phyloP scores from a whole-genome alignment of 2,888 invertebrate species.

The Melolontha melolontha region DNA sequence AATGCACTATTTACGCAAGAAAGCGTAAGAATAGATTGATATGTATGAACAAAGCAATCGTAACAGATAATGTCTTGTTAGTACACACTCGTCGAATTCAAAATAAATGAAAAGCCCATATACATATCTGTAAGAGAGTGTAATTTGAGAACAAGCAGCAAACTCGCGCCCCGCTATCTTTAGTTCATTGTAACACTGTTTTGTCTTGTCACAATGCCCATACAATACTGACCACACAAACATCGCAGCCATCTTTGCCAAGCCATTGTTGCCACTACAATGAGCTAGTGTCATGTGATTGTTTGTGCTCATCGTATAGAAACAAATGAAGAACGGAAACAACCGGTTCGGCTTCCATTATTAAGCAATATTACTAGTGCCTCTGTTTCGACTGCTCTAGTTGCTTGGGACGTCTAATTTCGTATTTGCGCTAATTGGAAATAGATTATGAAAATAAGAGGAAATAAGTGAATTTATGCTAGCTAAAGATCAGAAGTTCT shows the following conservation, averaged over 20 bases:
- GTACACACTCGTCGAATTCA: slow-evolving; percentile 30
- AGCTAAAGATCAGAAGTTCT: too few species aligned
- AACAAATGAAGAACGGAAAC: slow-evolving; percentile 63
- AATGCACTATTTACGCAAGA: slow-evolving; percentile 8
- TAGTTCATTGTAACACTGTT: slow-evolving; percentile 58
- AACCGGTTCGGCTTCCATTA: slow-evolving; percentile 61
- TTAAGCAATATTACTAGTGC: slow-evolving; percentile 55
- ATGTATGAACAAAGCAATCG: slow-evolving; percentile 24
- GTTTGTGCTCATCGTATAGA: slow-evolving; percentile 61
- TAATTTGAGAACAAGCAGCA: slow-evolving; percentile 54
- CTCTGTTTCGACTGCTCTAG: slow-evolving; percentile 47
- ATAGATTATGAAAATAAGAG: slow-evolving; percentile 56
- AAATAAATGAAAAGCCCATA: slow-evolving; percentile 45
- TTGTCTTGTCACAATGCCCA: slow-evolving; percentile 59
- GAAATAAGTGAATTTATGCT: neutral
- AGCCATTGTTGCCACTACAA: slow-evolving; percentile 60
- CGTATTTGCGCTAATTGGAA: slow-evolving; percentile 59
- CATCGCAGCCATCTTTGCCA: slow-evolving; percentile 59
- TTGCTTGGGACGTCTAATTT: slow-evolving; percentile 57
- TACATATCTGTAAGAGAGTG: slow-evolving; percentile 51
- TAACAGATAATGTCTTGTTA: slow-evolving; percentile 25
- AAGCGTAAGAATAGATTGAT: slow-evolving; percentile 16
- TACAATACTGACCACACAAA: slow-evolving; percentile 61
- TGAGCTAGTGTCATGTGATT: slow-evolving; percentile 61
- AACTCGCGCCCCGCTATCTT: slow-evolving; percentile 53